Conservation (phyloP, 2,113 vertebrate genomes). For the Antigone vipio region DNA sequence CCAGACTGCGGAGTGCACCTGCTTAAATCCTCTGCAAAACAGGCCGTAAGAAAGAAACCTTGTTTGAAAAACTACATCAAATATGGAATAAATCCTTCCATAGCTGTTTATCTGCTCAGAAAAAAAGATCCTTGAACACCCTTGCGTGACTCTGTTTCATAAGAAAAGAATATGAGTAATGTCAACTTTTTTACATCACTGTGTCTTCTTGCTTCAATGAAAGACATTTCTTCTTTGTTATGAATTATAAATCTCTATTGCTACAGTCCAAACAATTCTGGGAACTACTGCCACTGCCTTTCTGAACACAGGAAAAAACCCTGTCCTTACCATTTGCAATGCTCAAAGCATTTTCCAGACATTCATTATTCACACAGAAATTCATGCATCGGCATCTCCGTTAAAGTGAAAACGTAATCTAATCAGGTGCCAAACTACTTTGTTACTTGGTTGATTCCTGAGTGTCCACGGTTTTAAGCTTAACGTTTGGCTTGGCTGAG, state of each 20-base stretch:
- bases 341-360: slow-evolving; percentile 36
- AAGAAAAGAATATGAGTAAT: neutral
- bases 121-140: neutral
- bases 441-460: neutral
- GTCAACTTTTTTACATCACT: neutral
- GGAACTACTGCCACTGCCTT: slow-evolving; percentile 18
- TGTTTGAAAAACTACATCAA: neutral
- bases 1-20: neutral
- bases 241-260: slow-evolving; percentile 34
- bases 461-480: neutral
- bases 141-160: neutral
- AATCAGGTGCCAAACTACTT: neutral
- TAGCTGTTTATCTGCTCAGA: neutral
- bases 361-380: slow-evolving; percentile 3
- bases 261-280: slow-evolving; percentile 25
- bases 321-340: neutral
- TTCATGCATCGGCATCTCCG: neutral
- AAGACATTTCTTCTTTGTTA: neutral
- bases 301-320: neutral
- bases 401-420: neutral
- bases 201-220: neutral
- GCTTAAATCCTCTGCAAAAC: neutral
- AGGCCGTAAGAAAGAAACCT: neutral
- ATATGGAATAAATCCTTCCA: neutral
- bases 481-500: neutral